phyloP scores from a whole-genome alignment of 2,113 vertebrate genomes.

The Misgurnus mizolepis region DNA sequence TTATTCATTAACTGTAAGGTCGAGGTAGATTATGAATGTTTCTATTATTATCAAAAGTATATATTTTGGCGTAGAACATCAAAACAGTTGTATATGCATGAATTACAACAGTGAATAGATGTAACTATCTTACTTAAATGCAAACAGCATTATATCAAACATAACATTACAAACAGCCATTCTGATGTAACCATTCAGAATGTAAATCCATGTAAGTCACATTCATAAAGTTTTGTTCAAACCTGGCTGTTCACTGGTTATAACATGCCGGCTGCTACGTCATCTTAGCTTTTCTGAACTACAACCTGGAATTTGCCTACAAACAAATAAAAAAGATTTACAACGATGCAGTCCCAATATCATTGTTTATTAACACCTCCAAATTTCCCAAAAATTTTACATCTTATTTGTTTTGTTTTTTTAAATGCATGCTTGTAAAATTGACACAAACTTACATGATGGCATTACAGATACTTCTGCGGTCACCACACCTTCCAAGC shows the following conservation, averaged over 20 bases:
- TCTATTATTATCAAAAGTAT: not conserved
- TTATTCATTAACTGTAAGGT: not conserved
- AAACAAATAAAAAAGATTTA: constrained; percentile 30
- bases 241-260: not conserved
- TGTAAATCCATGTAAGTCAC: constrained; percentile 20
- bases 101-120: not conserved
- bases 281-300: constrained; percentile 70
- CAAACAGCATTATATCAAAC: not conserved
- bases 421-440: no score
- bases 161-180: not conserved
- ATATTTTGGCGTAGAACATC: no score
- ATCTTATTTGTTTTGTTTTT: no score
- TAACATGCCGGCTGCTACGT: not conserved
- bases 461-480: constrained; percentile 82
- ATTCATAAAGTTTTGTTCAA: constrained; percentile 40
- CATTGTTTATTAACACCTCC: not conserved
- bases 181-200: constrained; percentile 43
- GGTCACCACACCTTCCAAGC: constrained; percentile 80
- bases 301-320: constrained; percentile 85
- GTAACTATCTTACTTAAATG: not conserved
- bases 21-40: not conserved
- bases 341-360: not conserved
- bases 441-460: constrained; percentile 76
- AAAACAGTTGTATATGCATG: not conserved
- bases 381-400: no score